Conservation (phyloP, 2,888 invertebrate species). For the Philopedon plagiatum region DNA sequence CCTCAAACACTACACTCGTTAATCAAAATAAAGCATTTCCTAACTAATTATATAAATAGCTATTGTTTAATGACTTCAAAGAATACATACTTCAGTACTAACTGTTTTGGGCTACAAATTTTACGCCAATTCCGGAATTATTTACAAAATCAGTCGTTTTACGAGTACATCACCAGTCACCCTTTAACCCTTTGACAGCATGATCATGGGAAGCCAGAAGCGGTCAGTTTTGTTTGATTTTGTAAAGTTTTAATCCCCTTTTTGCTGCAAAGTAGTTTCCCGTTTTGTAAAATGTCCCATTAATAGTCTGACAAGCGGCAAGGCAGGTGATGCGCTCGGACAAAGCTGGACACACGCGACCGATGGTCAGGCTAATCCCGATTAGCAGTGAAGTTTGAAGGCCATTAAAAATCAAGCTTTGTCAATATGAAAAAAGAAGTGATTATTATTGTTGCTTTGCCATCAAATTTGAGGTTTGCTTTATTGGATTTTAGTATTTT, state of each 20-base stretch:
- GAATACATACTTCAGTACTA: background rate
- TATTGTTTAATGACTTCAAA: too few relatives aligned
- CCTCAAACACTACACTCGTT: too few relatives aligned
- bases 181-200: constrained; percentile 28
- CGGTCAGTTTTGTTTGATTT: constrained; percentile 34
- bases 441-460: too few relatives aligned
- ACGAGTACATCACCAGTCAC: too few relatives aligned
- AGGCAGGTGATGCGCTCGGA: constrained; percentile 36
- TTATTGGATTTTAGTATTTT: background rate
- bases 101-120: background rate
- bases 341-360: constrained; percentile 36
- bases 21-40: too few relatives aligned
- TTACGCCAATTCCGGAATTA: background rate
- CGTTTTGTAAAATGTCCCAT: constrained; percentile 34
- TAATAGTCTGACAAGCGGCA: constrained; percentile 36
- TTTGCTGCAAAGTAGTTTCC: constrained; percentile 14
- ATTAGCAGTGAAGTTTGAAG: constrained; percentile 23
- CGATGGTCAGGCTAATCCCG: constrained; percentile 38
- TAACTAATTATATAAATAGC: too few relatives aligned
- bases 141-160: too few relatives aligned
- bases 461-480: background rate
- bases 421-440: background rate
- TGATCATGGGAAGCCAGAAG: background rate
- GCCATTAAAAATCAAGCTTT: constrained; percentile 2
- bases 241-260: constrained; percentile 35